Evolutionary conservation across 2,113 vertebrate species (phyloP).

Genomic region (Acanthochromis polyacanthus): DNA sequence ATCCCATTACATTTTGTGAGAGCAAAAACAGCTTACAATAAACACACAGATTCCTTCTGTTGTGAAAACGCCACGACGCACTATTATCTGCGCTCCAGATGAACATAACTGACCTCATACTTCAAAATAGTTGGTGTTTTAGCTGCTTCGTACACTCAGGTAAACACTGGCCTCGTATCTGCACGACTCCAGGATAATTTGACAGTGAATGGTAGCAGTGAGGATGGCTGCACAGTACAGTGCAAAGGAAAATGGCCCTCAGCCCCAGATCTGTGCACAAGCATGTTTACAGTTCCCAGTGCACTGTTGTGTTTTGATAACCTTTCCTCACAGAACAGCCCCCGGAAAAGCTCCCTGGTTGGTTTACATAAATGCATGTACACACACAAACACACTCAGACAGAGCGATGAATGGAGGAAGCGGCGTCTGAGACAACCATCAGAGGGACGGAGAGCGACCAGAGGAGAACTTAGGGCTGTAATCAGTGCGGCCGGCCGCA

Average conservation of each 20-base stretch:
- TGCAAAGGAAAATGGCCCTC: constrained; percentile 65
- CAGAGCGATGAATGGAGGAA: constrained; percentile 60
- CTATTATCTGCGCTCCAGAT: background rate
- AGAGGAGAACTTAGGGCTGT: constrained; percentile 65
- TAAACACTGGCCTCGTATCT: constrained; percentile 18
- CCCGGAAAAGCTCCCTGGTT: constrained; percentile 70
- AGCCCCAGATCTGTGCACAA: constrained; percentile 50
- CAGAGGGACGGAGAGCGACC: constrained; percentile 73
- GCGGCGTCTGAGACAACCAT: constrained; percentile 74
- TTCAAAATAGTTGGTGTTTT: no score
- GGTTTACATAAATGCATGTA: constrained; percentile 73
- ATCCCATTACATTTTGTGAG: no score
- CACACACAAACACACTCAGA: constrained; percentile 15
- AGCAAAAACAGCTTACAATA: no score
- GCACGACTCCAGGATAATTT: constrained; percentile 3
- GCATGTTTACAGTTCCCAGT: constrained; percentile 70
- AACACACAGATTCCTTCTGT: no score
- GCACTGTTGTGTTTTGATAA: constrained; percentile 78
- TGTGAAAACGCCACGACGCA: no score
- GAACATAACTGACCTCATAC: background rate
- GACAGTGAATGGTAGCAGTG: constrained; percentile 16
- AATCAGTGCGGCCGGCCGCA: constrained; percentile 74
- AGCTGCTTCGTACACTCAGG: background rate
- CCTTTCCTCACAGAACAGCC: constrained; percentile 79
- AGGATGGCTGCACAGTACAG: constrained; percentile 44